Conservation (phyloP, 2,888 invertebrate species). For the Cosmia trapezina region DNA sequence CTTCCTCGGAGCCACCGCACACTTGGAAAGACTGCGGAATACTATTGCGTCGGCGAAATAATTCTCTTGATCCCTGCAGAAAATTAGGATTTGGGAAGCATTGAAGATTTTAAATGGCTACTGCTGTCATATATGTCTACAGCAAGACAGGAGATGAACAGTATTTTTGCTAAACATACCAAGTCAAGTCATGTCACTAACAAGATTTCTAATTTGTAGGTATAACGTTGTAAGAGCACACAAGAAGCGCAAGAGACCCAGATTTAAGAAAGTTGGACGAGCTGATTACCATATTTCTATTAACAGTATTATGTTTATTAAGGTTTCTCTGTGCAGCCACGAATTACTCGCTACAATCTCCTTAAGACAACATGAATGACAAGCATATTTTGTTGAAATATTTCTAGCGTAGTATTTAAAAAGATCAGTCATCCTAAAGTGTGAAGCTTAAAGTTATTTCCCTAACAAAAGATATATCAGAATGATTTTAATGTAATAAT, state of each 20-base stretch:
- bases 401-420: conserved; percentile 4
- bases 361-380: conserved; percentile 15
- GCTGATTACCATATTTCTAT: conserved; percentile 61
- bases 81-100: conserved; percentile 8
- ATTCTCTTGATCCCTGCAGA: conserved; percentile 9
- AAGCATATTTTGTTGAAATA: conserved; percentile 20
- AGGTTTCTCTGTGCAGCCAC: conserved; percentile 34
- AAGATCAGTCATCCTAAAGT: neutral
- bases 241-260: conserved; percentile 28
- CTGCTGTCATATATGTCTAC: neutral
- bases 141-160: neutral
- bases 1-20: conserved; percentile 28
- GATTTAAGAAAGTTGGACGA: conserved; percentile 54
- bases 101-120: neutral
- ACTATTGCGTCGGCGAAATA: conserved; percentile 20
- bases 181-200: conserved; percentile 13
- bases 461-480: neutral
- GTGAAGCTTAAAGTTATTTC: neutral
- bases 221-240: conserved; percentile 23
- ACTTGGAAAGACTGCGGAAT: conserved; percentile 20
- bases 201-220: conserved; percentile 51
- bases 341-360: conserved; percentile 27
- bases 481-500: neutral
- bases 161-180: conserved; percentile 10
- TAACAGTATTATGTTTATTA: conserved; percentile 58